Evolutionary conservation across 2,797 vertebrate genomes (phyloP).

Genomic region (Helostoma temminkii): DNA sequence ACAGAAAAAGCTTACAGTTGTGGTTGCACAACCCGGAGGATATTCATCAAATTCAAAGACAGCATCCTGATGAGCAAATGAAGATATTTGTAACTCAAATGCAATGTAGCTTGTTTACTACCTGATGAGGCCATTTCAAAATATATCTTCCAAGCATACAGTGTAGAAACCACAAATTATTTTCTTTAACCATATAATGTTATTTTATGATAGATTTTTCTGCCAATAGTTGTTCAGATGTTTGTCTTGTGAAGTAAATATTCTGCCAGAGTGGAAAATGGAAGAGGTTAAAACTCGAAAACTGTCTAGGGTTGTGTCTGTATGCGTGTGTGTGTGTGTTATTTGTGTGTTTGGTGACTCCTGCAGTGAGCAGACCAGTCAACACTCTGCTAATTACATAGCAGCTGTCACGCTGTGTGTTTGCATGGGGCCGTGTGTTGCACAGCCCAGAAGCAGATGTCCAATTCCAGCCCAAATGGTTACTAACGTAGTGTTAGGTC

Average conservation of each 20-base stretch:
- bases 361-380: constrained; percentile 77
- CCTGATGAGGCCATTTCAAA: constrained; percentile 7
- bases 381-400: constrained; percentile 83
- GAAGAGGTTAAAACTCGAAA: constrained; percentile 13
- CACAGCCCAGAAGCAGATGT: constrained; percentile 88
- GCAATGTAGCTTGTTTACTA: constrained; percentile 40
- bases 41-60: constrained; percentile 24
- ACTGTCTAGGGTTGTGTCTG: constrained; percentile 17
- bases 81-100: constrained; percentile 32
- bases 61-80: not conserved
- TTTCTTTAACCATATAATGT: not conserved
- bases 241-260: constrained; percentile 24
- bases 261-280: constrained; percentile 11
- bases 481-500: constrained; percentile 87
- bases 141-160: not conserved
- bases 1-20: not conserved
- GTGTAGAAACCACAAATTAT: constrained; percentile 3
- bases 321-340: constrained; percentile 24
- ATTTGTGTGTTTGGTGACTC: constrained; percentile 51
- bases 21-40: not conserved
- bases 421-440: constrained; percentile 72
- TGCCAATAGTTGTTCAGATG: not conserved
- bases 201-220: not conserved
- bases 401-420: constrained; percentile 79
- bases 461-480: constrained; percentile 87